Evolutionary conservation across 2,797 vertebrate genomes (phyloP).

Genomic region (Argya squamiceps): DNA sequence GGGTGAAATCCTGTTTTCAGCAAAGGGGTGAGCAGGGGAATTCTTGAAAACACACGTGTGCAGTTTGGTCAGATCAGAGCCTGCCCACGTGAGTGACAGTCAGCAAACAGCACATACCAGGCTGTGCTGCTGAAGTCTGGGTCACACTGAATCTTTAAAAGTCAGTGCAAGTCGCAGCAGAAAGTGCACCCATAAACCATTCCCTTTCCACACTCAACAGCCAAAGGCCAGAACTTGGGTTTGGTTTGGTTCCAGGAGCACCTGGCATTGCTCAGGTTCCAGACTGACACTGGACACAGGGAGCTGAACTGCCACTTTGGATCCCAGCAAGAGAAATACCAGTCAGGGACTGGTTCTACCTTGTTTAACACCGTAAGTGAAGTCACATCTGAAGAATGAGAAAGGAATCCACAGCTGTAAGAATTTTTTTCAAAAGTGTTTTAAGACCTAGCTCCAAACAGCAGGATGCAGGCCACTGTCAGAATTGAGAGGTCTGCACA

Average conservation of each 20-base stretch:
- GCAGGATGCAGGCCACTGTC: not conserved
- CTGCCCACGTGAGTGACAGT: not conserved
- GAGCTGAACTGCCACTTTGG: not conserved
- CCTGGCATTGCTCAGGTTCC: not conserved
- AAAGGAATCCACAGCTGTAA: not conserved
- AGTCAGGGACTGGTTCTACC: not conserved
- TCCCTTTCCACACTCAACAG: not conserved
- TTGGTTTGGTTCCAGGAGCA: not conserved
- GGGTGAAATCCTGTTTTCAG: not conserved
- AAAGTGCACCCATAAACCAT: not conserved
- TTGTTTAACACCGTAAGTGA: not conserved
- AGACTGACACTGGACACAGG: not conserved
- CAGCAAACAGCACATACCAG: not conserved
- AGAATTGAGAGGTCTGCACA: not conserved
- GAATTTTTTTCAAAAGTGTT: not conserved
- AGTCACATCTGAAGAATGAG: not conserved
- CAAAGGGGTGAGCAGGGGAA: not conserved
- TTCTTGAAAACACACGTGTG: not conserved
- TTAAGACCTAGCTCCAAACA: not conserved
- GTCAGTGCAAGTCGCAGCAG: not conserved
- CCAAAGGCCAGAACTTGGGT: not conserved
- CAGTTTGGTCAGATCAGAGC: not conserved
- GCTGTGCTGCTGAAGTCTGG: not conserved
- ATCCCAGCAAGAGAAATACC: not conserved
- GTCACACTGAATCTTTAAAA: not conserved